phyloP scores from a whole-genome alignment of 2,888 invertebrate genomes.

The Euzetes globulus region DNA sequence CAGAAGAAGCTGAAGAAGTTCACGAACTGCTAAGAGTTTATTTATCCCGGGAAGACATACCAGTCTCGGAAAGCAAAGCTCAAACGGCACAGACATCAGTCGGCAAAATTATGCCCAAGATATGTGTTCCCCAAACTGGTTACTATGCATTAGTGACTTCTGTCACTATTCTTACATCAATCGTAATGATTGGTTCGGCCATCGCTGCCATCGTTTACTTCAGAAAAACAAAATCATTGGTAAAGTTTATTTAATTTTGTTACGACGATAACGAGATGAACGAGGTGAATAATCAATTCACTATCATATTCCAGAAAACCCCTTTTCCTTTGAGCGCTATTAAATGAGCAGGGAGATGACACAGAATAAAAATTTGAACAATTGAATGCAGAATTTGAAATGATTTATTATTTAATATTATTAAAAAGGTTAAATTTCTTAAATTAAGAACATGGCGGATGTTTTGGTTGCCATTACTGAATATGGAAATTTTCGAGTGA shows the following conservation, averaged over 20 bases:
- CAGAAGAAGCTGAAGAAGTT: conserved; percentile 41
- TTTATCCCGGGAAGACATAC: conserved; percentile 41
- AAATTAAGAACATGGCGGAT: too few relatives aligned
- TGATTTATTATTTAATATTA: too few relatives aligned
- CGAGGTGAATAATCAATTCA: too few relatives aligned
- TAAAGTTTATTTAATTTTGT: conserved; percentile 30
- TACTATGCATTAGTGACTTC: conserved; percentile 76
- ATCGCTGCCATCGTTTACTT: conserved; percentile 38
- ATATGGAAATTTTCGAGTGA: too few relatives aligned
- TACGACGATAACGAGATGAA: too few relatives aligned
- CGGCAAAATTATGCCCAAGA: conserved; percentile 33
- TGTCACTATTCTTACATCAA: conserved; percentile 64
- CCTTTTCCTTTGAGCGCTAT: too few relatives aligned
- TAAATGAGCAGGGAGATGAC: too few relatives aligned
- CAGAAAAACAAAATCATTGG: conserved; percentile 38
- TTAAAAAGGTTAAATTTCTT: too few relatives aligned
- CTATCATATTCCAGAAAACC: too few relatives aligned
- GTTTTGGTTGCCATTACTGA: too few relatives aligned
- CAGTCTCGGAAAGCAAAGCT: conserved; percentile 33
- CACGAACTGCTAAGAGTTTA: conserved; percentile 42
- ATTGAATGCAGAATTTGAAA: too few relatives aligned
- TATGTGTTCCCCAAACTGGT: conserved; percentile 72
- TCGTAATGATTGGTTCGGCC: conserved; percentile 45
- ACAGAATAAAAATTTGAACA: too few relatives aligned
- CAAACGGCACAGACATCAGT: neutral